These are phyloP conservation scores for Phyllostomus discolor DNA, from an alignment of 2,113 vertebrate species.

Conservation along the genomic window DNA sequence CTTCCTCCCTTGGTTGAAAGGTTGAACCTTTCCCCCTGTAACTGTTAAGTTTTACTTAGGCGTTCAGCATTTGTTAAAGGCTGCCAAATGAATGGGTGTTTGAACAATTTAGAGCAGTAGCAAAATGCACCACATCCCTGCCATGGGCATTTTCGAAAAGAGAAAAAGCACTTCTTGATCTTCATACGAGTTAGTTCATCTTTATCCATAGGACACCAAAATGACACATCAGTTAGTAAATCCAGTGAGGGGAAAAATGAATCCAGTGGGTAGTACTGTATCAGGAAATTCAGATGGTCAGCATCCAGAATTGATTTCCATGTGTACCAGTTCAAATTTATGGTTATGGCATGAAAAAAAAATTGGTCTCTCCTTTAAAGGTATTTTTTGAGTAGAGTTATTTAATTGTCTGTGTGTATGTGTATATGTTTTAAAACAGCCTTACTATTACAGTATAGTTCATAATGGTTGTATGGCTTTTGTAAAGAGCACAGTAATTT, in stretches of 20 bases:
- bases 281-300: not conserved
- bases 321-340: not conserved
- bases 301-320: not conserved
- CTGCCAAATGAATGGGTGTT: constrained; percentile 43
- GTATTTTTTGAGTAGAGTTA: not conserved
- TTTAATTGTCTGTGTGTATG: not conserved
- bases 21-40: constrained; percentile 11
- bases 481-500: not conserved
- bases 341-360: not conserved
- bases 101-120: constrained; percentile 18
- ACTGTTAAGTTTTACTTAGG: constrained; percentile 63
- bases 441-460: not conserved
- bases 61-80: constrained; percentile 56
- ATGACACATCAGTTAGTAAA: not conserved
- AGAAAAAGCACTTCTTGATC: not conserved
- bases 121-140: not conserved
- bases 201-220: not conserved
- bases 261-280: not conserved
- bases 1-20: constrained; percentile 43
- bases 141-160: not conserved
- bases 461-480: not conserved
- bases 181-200: not conserved
- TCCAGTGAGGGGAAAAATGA: not conserved
- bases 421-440: not conserved
- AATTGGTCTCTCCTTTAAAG: not conserved